Conservation (phyloP, 2,888 invertebrate species). For the Orthonychiurus folsomi region DNA sequence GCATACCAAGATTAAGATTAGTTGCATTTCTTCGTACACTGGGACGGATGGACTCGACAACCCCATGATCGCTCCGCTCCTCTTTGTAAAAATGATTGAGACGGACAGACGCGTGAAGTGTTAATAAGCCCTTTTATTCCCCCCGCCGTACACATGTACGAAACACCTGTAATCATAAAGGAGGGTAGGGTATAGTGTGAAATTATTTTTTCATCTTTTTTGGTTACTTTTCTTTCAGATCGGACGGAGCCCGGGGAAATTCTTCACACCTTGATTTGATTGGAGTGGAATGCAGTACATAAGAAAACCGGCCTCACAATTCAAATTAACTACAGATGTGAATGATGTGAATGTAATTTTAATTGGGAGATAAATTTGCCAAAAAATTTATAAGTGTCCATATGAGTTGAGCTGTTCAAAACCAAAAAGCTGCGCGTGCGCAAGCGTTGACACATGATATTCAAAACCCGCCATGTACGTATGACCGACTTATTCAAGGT, state of each 20-base stretch:
- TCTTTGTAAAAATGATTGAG: neutral
- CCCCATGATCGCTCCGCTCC: neutral
- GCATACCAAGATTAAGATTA: neutral
- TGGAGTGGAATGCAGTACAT: constrained; percentile 13
- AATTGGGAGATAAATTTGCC: too few species aligned
- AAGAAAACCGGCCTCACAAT: neutral
- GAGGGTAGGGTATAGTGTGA: too few species aligned
- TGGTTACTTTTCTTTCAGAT: constrained; percentile 2
- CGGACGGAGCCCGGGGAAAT: constrained; percentile 26
- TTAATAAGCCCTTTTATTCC: neutral
- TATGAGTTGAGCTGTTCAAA: too few species aligned
- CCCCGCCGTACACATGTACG: neutral
- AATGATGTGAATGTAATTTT: too few species aligned
- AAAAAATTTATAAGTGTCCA: too few species aligned
- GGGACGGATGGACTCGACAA: constrained; percentile 11
- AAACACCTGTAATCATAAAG: too few species aligned
- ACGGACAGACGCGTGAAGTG: neutral
- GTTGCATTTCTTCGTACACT: neutral
- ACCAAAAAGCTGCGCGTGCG: too few species aligned
- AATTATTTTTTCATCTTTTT: neutral
- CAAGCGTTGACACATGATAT: too few species aligned
- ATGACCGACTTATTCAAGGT: too few species aligned
- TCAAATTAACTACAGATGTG: too few species aligned
- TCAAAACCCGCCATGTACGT: too few species aligned
- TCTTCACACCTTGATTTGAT: constrained; percentile 31